phyloP scores from a whole-genome alignment of 2,888 invertebrate genomes.

The Lasioglossum villosulum region DNA sequence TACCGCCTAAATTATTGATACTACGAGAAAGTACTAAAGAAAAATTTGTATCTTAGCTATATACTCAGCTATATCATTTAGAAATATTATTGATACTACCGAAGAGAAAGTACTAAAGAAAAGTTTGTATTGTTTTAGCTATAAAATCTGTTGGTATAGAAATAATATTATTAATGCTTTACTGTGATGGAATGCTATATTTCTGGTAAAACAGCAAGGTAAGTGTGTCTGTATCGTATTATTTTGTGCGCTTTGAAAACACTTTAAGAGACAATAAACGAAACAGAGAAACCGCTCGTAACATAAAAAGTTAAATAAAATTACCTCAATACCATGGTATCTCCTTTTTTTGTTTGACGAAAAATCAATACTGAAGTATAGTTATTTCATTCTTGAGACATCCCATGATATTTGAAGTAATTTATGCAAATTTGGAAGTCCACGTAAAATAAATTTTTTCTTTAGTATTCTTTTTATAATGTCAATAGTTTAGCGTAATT shows the following conservation, averaged over 20 bases:
- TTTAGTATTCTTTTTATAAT: conserved; percentile 11
- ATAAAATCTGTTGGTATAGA: conserved; percentile 9
- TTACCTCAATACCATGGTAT: background rate
- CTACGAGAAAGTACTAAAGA: background rate
- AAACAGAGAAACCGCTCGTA: background rate
- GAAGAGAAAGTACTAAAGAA: background rate
- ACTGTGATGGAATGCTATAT: conserved; percentile 2
- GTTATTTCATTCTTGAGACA: background rate
- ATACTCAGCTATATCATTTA: background rate
- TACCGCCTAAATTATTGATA: conserved; percentile 13
- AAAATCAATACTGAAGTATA: background rate
- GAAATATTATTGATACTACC: background rate
- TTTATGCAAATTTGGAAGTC: background rate
- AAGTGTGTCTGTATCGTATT: conserved; percentile 3
- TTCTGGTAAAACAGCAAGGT: conserved; percentile 4
- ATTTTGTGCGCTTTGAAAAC: background rate
- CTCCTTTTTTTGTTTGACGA: background rate
- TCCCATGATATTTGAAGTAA: background rate
- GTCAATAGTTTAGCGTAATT: background rate
- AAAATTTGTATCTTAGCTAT: background rate
- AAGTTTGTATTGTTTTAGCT: conserved; percentile 10
- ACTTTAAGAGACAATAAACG: conserved; percentile 7
- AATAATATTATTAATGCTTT: background rate
- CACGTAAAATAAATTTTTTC: background rate
- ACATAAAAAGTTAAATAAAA: background rate